Conservation (phyloP, 2,113 vertebrate species). For the Catagonus wagneri region DNA sequence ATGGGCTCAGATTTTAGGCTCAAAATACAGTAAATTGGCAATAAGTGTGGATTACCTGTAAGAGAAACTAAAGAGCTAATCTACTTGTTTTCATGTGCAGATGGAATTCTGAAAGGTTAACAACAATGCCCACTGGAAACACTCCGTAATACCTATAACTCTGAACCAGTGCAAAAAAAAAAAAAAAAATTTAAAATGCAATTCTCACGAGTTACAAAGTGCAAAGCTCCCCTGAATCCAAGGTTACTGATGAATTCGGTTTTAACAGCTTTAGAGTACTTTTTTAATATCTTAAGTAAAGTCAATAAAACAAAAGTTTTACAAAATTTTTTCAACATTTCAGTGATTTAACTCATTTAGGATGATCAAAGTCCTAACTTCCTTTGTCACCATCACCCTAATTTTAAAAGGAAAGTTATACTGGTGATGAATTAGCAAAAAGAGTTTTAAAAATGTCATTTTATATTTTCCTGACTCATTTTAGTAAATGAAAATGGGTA, state of each 20-base stretch:
- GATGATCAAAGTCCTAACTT: slow-evolving; percentile 83
- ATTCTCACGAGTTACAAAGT: slow-evolving; percentile 89
- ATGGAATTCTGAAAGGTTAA: slow-evolving; percentile 85
- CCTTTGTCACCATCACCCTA: slow-evolving; percentile 84
- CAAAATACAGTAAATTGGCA: slow-evolving; percentile 88
- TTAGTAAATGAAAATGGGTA: slow-evolving; percentile 80
- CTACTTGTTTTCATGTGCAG: slow-evolving; percentile 85
- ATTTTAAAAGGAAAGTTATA: slow-evolving; percentile 90
- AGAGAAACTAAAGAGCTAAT: slow-evolving; percentile 74
- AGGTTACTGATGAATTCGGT: slow-evolving; percentile 79
- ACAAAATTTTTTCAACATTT: slow-evolving; percentile 81
- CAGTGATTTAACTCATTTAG: slow-evolving; percentile 84
- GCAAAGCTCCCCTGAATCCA: slow-evolving; percentile 85
- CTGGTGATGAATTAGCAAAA: slow-evolving; percentile 82
- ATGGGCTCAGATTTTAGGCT: slow-evolving; percentile 89
- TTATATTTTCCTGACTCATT: slow-evolving; percentile 76
- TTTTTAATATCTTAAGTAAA: slow-evolving; percentile 85
- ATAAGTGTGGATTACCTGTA: slow-evolving; percentile 75
- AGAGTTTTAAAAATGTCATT: slow-evolving; percentile 69
- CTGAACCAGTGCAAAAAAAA: slow-evolving; percentile 90
- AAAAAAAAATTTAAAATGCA: slow-evolving; percentile 86
- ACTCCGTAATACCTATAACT: slow-evolving; percentile 86
- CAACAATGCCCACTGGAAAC: slow-evolving; percentile 87
- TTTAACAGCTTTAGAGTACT: slow-evolving; percentile 83
- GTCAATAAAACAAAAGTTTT: slow-evolving; percentile 84